Evolutionary conservation across 1,140 invertebrate species (phyloP), one percentile per base, ranked within the genome.

Genomic region (Pararge aegeria): DNA sequence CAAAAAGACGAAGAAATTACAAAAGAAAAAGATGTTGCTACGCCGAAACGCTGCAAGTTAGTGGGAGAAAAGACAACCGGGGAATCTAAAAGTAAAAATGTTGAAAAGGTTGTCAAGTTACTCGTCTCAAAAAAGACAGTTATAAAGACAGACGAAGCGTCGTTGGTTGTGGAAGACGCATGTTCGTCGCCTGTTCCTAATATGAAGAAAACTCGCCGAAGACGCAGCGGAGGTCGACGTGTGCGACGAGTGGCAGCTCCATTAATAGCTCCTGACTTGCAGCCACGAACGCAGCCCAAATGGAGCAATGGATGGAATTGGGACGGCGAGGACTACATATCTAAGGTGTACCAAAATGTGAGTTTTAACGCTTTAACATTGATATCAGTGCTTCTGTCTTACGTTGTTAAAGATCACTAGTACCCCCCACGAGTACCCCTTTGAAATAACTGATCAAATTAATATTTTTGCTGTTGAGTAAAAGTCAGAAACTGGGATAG

Each of bases 301-400:
- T 97, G 96, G 95, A 96, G 95, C 68, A 97, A 98, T 74, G 97
- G 97, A 4, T 98, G 97, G 97, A 94, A 92, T 51, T 98, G 96
- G 95, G 94, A 96, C 74, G 97, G 97, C 27, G 93, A 96, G 70
- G 91, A 95, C 7, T 96, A 94, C 71, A 92, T 96, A 75, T 94
- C 94, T 42, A 95, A 95, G 91, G 95, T 98, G 68, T 97, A 95
- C 90, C 90, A 97, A 69, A 96, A 95, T 90, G 97, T 98, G 91
- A 94, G 93, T 51, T 15, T 12, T 30, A n/a, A 10, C 20, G 37
- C 29, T 24, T 20, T n/a, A n/a, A n/a, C n/a, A n/a, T 46, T 18
- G 10, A 18, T 21, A 9, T 48, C 12, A 48, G 20, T 20, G 24
- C 24, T 24, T 4, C 3, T 24, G 2, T 24, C 24, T 2, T 24